These are phyloP conservation scores for Heteromormyrus szaboi DNA, from an alignment of 2,797 vertebrate genomes.

Conservation along the genomic window DNA sequence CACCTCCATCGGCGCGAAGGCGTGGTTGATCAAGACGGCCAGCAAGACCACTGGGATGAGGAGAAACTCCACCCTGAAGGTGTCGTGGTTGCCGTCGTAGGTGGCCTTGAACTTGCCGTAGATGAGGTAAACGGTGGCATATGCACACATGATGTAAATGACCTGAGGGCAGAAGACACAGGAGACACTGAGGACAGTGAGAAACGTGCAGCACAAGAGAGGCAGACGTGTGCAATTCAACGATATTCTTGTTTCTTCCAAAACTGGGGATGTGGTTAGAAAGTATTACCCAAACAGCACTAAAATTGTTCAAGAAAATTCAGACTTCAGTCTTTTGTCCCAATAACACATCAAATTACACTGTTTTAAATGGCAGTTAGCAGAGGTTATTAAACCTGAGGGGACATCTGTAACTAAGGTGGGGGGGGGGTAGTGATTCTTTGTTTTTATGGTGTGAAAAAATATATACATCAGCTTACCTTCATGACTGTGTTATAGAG, in stretches of 20 bases:
- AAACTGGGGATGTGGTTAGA: not conserved
- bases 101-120: conserved; percentile 94
- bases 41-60: conserved; percentile 91
- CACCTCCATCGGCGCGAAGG: conserved; percentile 91
- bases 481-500: conserved; percentile 97
- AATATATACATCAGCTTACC: conserved; percentile 57
- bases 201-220: not conserved
- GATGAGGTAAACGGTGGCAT: conserved; percentile 91
- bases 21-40: conserved; percentile 89
- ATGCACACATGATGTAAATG: conserved; percentile 89
- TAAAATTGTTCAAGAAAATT: not conserved
- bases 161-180: conserved; percentile 56
- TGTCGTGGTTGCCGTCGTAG: conserved; percentile 97
- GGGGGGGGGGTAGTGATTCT: not conserved
- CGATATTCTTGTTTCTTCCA: not conserved
- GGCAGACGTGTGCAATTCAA: not conserved
- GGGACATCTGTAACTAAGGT: not conserved
- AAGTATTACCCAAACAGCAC: not conserved
- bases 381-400: not conserved
- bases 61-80: conserved; percentile 92
- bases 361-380: not conserved
- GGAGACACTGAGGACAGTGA: too few relatives aligned
- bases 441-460: not conserved
- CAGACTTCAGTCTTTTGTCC: not conserved
- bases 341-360: not conserved